Base-by-base conservation (phyloP, 1,140 invertebrate species). In the Polyergus mexicanus region DNA sequence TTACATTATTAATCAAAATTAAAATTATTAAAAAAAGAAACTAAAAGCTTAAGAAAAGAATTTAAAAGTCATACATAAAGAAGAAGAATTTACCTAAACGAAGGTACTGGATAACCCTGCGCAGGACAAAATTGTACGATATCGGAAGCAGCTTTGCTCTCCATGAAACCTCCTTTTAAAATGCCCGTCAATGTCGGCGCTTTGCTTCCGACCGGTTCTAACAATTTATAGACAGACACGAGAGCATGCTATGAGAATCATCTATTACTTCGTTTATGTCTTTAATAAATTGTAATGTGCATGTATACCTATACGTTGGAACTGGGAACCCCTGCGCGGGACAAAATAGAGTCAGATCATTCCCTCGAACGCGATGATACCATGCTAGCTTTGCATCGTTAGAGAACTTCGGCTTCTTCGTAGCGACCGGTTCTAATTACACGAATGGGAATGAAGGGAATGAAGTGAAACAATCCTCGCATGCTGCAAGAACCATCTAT, bases 281-380 rank as follows among this genome's bases (percentile, higher is more conserved):
- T 77, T 74, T 54, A 75, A 2, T 51, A 44, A 3, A 0, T 71
- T 60, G 51, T 63, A 51, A 51, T 51, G n/a, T 72, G 16, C 35
- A 47, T 81, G 86, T 95, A 51, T 51, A 96, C 91, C 95, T 95
- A 89, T 94, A 93, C 77, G 93, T 93, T 91, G 97, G 97, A 93
- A 97, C 96, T 72, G 97, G 97, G 94, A 96, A 97, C 89, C 96
- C 97, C 95, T 97, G 97, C 54, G 97, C 97, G 78, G 96, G 95
- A 93, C 94, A 96, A 85, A 94, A 94, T 86, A 94, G 88, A n/a
- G 91, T 93, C 19, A 94, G 86, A 80, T 92, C 89, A 68, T 92
- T 90, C 68, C 90, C 93, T 41, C 74, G 80, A 2, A 87, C 68
- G 85, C 92, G 92, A 63, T 93, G 87, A 74, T 91, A 93, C 91